phyloP scores from a whole-genome alignment of 2,113 vertebrate genomes.

The Myotis brandtii region DNA sequence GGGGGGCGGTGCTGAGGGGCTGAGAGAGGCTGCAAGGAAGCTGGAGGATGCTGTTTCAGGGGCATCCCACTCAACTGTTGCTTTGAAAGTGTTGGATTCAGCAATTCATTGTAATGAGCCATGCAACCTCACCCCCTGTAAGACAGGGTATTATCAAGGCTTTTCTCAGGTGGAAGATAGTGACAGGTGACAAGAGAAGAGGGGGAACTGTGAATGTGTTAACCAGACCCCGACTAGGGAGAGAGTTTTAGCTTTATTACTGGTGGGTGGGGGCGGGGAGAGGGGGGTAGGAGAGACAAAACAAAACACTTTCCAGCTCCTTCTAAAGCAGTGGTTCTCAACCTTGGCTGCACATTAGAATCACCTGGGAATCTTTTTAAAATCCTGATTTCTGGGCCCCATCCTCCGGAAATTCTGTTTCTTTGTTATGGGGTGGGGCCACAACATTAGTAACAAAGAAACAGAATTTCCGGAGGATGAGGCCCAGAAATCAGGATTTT shows the following conservation, averaged over 20 bases:
- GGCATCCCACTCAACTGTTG: slow-evolving; percentile 69
- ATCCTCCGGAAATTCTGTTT: too few relatives aligned
- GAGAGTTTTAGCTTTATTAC: slow-evolving; percentile 67
- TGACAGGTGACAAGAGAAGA: slow-evolving; percentile 74
- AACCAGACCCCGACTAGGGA: slow-evolving; percentile 73
- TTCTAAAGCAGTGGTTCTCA: background rate
- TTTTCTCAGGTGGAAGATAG: slow-evolving; percentile 63
- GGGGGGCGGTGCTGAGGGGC: background rate
- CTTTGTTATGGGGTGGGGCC: too few relatives aligned
- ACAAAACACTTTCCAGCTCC: background rate
- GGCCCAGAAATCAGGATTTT: too few relatives aligned
- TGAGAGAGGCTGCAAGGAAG: slow-evolving; percentile 56
- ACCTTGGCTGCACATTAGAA: too few relatives aligned
- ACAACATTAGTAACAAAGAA: too few relatives aligned
- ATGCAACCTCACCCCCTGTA: slow-evolving; percentile 39
- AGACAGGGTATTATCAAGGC: slow-evolving; percentile 72
- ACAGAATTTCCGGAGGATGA: too few relatives aligned
- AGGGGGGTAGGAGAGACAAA: background rate
- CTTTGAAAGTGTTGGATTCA: slow-evolving; percentile 72
- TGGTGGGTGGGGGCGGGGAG: accelerated
- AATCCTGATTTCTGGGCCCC: too few relatives aligned
- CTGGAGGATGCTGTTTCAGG: slow-evolving; percentile 68
- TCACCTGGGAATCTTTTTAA: too few relatives aligned
- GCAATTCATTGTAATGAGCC: slow-evolving; percentile 75
- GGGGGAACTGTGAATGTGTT: slow-evolving; percentile 67